These are phyloP conservation scores for Hormiphora californensis DNA, from an alignment of 37 sponge, comb jelly and placozoan species.

Conservation along the genomic window DNA sequence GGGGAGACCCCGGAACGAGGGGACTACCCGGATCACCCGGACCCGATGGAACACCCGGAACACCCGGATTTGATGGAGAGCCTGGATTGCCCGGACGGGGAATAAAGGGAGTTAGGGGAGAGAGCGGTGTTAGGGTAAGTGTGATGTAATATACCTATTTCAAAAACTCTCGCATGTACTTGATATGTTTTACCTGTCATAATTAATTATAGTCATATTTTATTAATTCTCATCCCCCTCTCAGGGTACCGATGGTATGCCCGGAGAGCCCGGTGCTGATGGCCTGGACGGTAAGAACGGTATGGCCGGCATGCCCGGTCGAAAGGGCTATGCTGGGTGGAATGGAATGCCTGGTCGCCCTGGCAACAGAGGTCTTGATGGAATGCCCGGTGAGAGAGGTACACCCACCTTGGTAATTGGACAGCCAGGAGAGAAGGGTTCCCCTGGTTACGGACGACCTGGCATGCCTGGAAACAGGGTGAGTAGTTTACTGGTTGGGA, in stretches of 20 bases:
- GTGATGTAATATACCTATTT: no score
- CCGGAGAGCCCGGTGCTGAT: background rate
- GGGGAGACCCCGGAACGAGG: background rate
- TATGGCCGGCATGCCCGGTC: background rate
- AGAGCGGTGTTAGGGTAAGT: background rate
- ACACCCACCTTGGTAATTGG: background rate
- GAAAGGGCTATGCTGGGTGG: background rate
- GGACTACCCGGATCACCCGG: background rate
- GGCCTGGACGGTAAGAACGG: background rate
- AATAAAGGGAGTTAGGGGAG: background rate
- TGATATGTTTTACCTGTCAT: no score
- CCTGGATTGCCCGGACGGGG: background rate
- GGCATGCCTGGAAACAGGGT: background rate
- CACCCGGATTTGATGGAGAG: background rate
- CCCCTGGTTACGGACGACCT: background rate
- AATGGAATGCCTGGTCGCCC: background rate
- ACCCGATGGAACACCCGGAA: background rate
- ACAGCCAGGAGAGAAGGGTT: background rate
- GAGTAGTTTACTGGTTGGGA: background rate
- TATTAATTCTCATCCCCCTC: background rate
- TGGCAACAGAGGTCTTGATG: background rate
- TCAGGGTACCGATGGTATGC: background rate
- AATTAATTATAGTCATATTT: background rate
- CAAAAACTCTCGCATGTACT: no score
- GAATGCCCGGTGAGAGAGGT: background rate